These are phyloP conservation scores for Tachycineta bicolor DNA, from an alignment of 2,113 vertebrate genomes.

Conservation along the genomic window DNA sequence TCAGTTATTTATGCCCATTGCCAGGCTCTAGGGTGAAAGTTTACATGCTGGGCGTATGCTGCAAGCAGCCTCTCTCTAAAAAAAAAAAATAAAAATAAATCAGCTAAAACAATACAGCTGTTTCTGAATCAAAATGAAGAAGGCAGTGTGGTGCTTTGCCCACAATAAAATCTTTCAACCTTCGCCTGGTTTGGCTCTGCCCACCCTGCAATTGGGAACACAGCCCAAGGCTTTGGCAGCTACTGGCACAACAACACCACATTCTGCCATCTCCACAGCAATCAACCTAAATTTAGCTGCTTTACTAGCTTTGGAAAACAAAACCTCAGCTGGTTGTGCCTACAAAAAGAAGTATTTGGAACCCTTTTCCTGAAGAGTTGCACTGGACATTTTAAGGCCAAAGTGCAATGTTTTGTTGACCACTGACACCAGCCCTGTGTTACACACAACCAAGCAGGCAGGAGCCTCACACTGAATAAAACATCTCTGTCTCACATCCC, in stretches of 20 bases:
- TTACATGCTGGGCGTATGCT: not conserved
- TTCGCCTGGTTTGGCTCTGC: not conserved
- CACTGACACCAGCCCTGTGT: not conserved
- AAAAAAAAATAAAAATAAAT: not conserved
- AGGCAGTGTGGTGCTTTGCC: not conserved
- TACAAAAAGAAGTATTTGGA: not conserved
- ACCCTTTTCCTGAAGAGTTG: not conserved
- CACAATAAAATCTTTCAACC: not conserved
- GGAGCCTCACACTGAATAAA: not conserved
- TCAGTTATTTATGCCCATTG: not conserved
- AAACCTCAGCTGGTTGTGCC: not conserved
- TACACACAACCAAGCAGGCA: not conserved
- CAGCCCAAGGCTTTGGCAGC: not conserved
- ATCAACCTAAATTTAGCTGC: not conserved
- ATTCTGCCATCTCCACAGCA: not conserved
- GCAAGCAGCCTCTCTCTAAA: not conserved
- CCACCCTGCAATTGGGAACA: not conserved
- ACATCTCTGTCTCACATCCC: not conserved
- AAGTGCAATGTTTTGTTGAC: not conserved
- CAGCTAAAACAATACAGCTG: not conserved
- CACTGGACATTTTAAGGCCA: not conserved
- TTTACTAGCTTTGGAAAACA: not conserved
- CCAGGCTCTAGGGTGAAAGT: not conserved
- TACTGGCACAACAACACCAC: not conserved
- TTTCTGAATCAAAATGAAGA: not conserved